These are phyloP conservation scores for Chaetodon auriga DNA, from an alignment of 2,113 vertebrate species.

Conservation along the genomic window DNA sequence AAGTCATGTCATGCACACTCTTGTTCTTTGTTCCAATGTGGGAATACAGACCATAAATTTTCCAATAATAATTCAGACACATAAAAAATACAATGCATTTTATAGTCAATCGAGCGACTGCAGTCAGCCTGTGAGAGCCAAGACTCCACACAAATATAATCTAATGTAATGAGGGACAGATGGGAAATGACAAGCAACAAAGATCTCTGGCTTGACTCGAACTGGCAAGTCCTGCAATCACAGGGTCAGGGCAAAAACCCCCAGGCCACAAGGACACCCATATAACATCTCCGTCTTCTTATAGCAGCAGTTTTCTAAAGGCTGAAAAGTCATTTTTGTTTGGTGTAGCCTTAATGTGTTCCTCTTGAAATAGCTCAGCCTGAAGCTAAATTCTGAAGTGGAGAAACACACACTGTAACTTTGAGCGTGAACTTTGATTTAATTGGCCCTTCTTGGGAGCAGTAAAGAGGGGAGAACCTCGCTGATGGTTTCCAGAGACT, in stretches of 20 bases:
- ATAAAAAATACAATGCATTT: too few relatives aligned
- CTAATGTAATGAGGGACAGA: too few relatives aligned
- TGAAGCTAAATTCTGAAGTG: not conserved
- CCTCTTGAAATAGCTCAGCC: not conserved
- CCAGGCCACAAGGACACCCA: too few relatives aligned
- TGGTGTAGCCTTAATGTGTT: not conserved
- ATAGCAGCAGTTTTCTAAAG: not conserved
- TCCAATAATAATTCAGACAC: too few relatives aligned
- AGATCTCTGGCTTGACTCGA: not conserved
- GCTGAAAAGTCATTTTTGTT: not conserved
- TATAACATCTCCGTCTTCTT: not conserved
- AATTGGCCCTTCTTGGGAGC: not conserved
- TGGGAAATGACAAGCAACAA: not conserved
- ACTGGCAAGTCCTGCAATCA: not conserved
- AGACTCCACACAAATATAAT: not conserved
- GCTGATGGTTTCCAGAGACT: not conserved
- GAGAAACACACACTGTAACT: not conserved
- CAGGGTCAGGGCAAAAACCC: not conserved
- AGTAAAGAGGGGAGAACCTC: not conserved
- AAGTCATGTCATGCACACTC: too few relatives aligned
- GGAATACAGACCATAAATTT: too few relatives aligned
- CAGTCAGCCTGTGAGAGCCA: too few relatives aligned
- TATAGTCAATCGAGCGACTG: too few relatives aligned
- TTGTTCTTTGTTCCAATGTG: too few relatives aligned
- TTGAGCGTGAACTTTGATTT: constrained; percentile 3